phyloP scores from a whole-genome alignment of 2,113 vertebrate genomes.

The Sorex fumeus region DNA sequence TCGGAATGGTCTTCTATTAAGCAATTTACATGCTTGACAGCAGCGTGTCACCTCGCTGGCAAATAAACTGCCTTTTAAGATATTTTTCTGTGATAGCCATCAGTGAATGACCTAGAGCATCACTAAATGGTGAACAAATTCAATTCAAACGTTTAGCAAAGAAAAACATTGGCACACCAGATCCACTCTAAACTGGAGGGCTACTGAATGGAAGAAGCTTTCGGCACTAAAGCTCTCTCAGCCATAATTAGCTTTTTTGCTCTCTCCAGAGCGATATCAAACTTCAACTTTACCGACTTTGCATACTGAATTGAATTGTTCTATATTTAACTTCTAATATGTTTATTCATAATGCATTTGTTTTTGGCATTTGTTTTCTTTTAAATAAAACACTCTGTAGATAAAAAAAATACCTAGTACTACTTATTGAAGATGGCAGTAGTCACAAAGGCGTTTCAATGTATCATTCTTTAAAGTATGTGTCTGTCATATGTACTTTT shows the following conservation, averaged over 20 bases:
- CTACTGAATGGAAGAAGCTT: conserved; percentile 38
- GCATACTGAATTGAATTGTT: conserved; percentile 55
- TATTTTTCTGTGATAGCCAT: conserved; percentile 41
- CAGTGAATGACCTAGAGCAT: conserved; percentile 59
- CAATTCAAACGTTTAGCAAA: conserved; percentile 66
- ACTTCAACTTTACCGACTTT: conserved; percentile 39
- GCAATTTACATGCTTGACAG: conserved; percentile 66
- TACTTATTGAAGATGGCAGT: conserved; percentile 41
- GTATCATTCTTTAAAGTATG: conserved; percentile 43
- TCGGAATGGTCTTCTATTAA: conserved; percentile 65
- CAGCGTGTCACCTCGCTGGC: conserved; percentile 54
- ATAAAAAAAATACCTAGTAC: neutral
- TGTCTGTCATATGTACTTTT: neutral
- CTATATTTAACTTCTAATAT: conserved; percentile 58
- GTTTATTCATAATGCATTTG: conserved; percentile 63
- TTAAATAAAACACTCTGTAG: conserved; percentile 70
- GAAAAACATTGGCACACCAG: conserved; percentile 51
- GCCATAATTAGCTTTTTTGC: neutral
- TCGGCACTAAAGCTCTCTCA: neutral
- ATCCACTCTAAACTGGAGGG: conserved; percentile 36
- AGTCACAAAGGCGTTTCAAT: neutral
- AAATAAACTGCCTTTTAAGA: conserved; percentile 73
- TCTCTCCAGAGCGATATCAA: conserved; percentile 21
- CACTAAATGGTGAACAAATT: conserved; percentile 67
- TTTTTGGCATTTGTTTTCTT: conserved; percentile 76